Evolutionary conservation across 2,113 vertebrate genomes (phyloP).

Genomic region (Anolis carolinensis): DNA sequence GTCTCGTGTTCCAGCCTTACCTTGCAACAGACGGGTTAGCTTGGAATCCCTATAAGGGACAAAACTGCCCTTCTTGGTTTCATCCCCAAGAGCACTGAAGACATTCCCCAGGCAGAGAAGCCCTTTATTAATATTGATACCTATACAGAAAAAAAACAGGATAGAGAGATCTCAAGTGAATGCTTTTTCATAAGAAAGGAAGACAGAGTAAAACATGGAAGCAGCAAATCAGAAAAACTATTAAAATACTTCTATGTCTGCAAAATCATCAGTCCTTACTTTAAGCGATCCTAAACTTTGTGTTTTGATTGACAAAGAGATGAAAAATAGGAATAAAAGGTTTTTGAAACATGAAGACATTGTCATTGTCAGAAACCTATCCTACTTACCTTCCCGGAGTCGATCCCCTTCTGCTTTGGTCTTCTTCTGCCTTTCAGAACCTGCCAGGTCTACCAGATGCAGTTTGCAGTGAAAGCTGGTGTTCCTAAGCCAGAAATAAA

Average conservation of each 20-base stretch:
- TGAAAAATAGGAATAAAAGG: not conserved
- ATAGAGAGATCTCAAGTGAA: too few species aligned
- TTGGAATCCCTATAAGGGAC: conserved; percentile 99
- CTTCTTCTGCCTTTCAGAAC: conserved; percentile 97
- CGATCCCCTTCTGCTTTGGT: conserved; percentile 96
- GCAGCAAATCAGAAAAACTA: too few species aligned
- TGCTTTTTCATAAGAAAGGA: too few species aligned
- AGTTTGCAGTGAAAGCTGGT: conserved; percentile 84
- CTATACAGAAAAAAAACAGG: conserved; percentile 64
- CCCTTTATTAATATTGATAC: conserved; percentile 96
- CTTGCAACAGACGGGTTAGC: conserved; percentile 91
- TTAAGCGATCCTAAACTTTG: too few species aligned
- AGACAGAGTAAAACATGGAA: not conserved
- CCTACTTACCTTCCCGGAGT: conserved; percentile 89
- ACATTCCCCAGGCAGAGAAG: conserved; percentile 94
- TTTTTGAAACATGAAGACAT: too few species aligned
- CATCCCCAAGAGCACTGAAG: conserved; percentile 97
- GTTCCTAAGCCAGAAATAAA: conserved; percentile 57
- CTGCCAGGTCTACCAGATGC: conserved; percentile 95
- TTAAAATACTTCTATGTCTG: too few species aligned
- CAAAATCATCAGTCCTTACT: too few species aligned
- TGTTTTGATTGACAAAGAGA: not conserved
- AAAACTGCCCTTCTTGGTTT: conserved; percentile 88
- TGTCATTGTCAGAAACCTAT: rapidly evolving
- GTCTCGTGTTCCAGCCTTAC: conserved; percentile 67